These are phyloP conservation scores for Emydura subglobosa DNA, from an alignment of 2,113 vertebrate genomes.

Conservation along the genomic window DNA sequence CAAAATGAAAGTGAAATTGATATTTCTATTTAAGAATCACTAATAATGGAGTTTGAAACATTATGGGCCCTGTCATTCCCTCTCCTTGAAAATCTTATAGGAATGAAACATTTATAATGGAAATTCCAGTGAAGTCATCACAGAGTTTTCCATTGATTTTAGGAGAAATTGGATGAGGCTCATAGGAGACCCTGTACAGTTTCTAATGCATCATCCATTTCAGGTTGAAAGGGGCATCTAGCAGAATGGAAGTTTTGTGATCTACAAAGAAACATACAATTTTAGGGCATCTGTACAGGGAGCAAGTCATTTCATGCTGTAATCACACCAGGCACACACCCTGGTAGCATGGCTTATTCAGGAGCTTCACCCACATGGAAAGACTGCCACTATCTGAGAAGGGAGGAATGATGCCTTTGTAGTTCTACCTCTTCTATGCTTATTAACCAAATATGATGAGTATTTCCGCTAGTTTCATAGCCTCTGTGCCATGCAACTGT, in stretches of 20 bases:
- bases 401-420: neutral
- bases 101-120: neutral
- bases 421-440: neutral
- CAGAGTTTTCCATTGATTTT: neutral
- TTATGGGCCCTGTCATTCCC: neutral
- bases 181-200: neutral
- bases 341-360: neutral
- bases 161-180: neutral
- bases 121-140: neutral
- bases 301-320: neutral
- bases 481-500: neutral
- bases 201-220: neutral
- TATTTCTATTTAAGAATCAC: accelerated
- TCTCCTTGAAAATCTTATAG: neutral
- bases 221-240: neutral
- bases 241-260: neutral
- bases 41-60: neutral
- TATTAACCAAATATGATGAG: neutral
- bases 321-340: neutral
- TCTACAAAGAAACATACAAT: neutral
- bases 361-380: neutral
- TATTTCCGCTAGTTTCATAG: neutral
- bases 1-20: neutral
- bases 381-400: neutral
- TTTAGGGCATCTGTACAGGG: neutral